Evolutionary conservation across 2,888 invertebrate species (phyloP), one percentile per base, ranked within the genome.

Genomic region (Leucoma salicis): DNA sequence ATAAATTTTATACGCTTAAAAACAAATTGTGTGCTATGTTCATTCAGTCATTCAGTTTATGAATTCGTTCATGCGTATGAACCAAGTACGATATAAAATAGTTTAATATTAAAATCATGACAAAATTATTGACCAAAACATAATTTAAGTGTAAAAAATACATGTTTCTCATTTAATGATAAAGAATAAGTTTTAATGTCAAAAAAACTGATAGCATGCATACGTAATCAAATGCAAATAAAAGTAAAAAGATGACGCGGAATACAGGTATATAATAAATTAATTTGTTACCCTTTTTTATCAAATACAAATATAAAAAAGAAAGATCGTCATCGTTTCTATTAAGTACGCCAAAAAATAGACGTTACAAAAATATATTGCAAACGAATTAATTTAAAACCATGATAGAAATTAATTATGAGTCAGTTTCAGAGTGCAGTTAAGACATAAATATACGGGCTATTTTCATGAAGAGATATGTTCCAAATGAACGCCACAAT

Each of bases 341-440:
- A 27, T 11, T 16, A 25, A 27, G 11, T 11, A 6, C 3, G 7
- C n/a, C 1, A 11, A n/a, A n/a, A n/a, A 27, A 27, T 3, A 27
- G 27, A 27, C 2, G 11, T 27, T 27, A 27, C 27, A 53, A 34
- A 53, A 53, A 50, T 45, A 53, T 46, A 48, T 56, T 38, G n/a
- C n/a, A n/a, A n/a, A n/a, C n/a, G n/a, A n/a, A n/a, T n/a, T n/a
- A n/a, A n/a, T n/a, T n/a, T n/a, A n/a, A n/a, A n/a, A n/a, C n/a
- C n/a, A n/a, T n/a, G n/a, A n/a, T n/a, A n/a, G 6, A 21, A 21
- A 21, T 21, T 3, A 21, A 55, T 21, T 38, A 73, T 81, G 85
- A 86, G 82, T 84, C 82, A 85, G 86, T 82, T 85, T 84, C 82
- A 78, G 79, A 83, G 88, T 87, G 87, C 86, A 79, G 83, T 85